Evolutionary conservation across 2,888 invertebrate genomes (phyloP).

Genomic region (Teleiodes luculella): DNA sequence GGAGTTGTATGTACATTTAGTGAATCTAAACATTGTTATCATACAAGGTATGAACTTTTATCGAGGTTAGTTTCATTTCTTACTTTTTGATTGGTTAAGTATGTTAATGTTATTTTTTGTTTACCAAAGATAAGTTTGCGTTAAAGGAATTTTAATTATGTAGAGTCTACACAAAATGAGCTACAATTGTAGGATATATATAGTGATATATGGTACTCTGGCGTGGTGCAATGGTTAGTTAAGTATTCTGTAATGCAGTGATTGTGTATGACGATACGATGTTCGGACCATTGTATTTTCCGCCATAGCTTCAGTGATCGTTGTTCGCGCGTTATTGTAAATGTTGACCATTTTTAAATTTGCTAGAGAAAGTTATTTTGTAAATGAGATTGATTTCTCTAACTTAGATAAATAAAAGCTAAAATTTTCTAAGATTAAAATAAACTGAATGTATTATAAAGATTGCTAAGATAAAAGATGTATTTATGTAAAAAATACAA

Average conservation of each 20-base stretch:
- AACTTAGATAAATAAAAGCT: slow-evolving; percentile 28
- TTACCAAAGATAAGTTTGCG: slow-evolving; percentile 74
- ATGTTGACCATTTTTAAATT: slow-evolving; percentile 22
- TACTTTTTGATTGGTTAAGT: slow-evolving; percentile 50
- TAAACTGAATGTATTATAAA: slow-evolving; percentile 54
- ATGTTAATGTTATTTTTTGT: slow-evolving; percentile 43
- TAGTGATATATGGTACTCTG: slow-evolving; percentile 57
- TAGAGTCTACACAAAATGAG: slow-evolving; percentile 40
- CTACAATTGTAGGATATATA: slow-evolving; percentile 41
- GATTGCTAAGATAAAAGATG: slow-evolving; percentile 63
- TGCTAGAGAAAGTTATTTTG: slow-evolving; percentile 24
- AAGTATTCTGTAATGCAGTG: slow-evolving; percentile 52
- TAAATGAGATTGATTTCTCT: slow-evolving; percentile 23
- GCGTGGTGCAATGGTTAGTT: slow-evolving; percentile 71
- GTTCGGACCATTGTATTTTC: slow-evolving; percentile 28
- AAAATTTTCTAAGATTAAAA: slow-evolving; percentile 45
- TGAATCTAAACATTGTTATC: slow-evolving; percentile 72
- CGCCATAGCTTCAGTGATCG: slow-evolving; percentile 62
- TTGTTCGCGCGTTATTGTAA: slow-evolving; percentile 40
- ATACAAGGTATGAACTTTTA: slow-evolving; percentile 77
- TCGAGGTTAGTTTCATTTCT: slow-evolving; percentile 45
- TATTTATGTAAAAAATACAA: slow-evolving; percentile 66
- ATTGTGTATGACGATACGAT: slow-evolving; percentile 29
- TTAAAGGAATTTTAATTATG: slow-evolving; percentile 45
- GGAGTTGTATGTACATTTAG: slow-evolving; percentile 63